Evolutionary conservation across 2,113 vertebrate species (phyloP), one percentile per base, ranked within the genome.

Genomic region (Pipa parva): DNA sequence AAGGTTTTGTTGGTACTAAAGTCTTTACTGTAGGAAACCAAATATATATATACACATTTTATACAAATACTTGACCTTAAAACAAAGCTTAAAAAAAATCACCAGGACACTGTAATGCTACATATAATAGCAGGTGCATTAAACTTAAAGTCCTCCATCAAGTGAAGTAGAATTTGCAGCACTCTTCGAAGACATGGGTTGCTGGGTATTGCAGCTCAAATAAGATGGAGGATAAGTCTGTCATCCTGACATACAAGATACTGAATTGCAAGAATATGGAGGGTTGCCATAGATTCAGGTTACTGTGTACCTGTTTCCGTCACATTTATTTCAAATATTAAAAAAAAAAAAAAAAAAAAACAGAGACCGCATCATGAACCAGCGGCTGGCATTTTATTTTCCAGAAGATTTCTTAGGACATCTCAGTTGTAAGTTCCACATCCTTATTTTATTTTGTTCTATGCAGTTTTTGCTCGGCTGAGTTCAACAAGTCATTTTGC

Each of bases 41-140:
- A 81, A 89, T 89, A 92, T 93, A 94, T 96, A 85, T 95, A 94
- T 96, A 85, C 95, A 96, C 93, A 97, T 80, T 94, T 95, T 93
- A 79, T 95, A 96, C 92, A 95, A 92, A 91, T 82, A 82, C 85
- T 89, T 86, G 88, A 93, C 82, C 86, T 81, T 85, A 79, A 89
- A 92, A 80, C 87, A 88, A 88, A 89, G 83, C 87, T 87, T 81
- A 86, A 89, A 87, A 84, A 78, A 76, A 78, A 84, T 85, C 83
- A 86, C 83, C 79, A 79, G 85, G 77, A 85, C 76, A 83, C 59
- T 75, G 80, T 80, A 82, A 74, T 72, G 80, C 79, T 85, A 88
- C 73, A 76, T n/a, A 39, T 6, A 11, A 39, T 39, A 39, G 36
- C 36, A 39, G 12, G 5, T 7, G n/a, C n/a, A 17, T n/a, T 17